These are phyloP conservation scores for Chloroclystis v-ata DNA, from an alignment of 2,888 invertebrate species.

Conservation along the genomic window DNA sequence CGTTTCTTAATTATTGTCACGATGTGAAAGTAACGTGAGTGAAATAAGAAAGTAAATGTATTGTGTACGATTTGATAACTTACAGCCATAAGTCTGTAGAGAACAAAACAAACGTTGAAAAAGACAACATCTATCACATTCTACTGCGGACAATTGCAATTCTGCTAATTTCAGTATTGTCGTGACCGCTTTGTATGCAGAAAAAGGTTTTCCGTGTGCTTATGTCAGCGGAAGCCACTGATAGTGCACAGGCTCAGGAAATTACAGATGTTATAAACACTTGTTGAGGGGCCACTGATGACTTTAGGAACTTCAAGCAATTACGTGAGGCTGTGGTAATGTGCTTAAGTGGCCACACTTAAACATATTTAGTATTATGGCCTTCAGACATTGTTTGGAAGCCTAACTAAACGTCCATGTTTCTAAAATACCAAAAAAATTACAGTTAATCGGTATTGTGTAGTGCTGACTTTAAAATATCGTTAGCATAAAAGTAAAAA, in stretches of 20 bases:
- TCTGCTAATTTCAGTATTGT: slow-evolving; percentile 37
- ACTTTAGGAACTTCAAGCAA: slow-evolving; percentile 54
- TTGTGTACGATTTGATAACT: slow-evolving; percentile 7
- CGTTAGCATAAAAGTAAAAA: too few relatives aligned
- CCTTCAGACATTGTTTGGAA: too few relatives aligned
- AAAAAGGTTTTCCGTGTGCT: slow-evolving; percentile 46
- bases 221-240: slow-evolving; percentile 57
- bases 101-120: slow-evolving; percentile 22
- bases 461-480: too few relatives aligned
- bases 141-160: slow-evolving; percentile 32
- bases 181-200: slow-evolving; percentile 42
- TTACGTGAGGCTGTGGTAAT: slow-evolving; percentile 41
- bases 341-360: slow-evolving; percentile 39
- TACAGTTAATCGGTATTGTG: too few relatives aligned
- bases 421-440: too few relatives aligned
- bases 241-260: slow-evolving; percentile 51
- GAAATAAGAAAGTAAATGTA: background rate
- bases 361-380: too few relatives aligned
- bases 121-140: slow-evolving; percentile 12
- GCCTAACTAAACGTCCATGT: too few relatives aligned
- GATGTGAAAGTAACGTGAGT: slow-evolving; percentile 10
- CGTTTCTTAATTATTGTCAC: slow-evolving; percentile 20
- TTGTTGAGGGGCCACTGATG: slow-evolving; percentile 58
- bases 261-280: slow-evolving; percentile 57
- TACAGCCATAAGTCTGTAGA: slow-evolving; percentile 16